A percentile compares a stretch with the other conserved stretches of the same genome.
These are phyloP conservation scores for Syngnathus floridae DNA, from an alignment of 2,113 vertebrate species.

Conservation along the genomic window DNA sequence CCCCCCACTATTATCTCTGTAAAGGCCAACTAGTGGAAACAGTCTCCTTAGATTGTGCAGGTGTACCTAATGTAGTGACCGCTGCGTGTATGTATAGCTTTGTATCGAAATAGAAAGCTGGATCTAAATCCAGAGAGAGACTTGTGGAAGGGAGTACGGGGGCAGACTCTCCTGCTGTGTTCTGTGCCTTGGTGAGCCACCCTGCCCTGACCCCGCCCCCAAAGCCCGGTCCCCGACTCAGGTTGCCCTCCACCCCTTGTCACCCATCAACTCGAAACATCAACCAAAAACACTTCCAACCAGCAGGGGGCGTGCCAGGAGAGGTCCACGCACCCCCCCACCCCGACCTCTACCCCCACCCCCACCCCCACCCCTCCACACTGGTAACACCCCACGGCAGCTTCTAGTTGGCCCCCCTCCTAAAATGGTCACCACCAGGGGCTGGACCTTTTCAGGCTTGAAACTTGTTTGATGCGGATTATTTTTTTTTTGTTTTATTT, in stretches of 20 bases:
- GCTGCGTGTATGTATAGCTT: background rate
- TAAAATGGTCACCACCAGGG: conserved; percentile 44
- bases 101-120: background rate
- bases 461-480: conserved; percentile 44
- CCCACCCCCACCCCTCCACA: conserved; percentile 42
- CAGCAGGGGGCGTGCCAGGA: conserved; percentile 3
- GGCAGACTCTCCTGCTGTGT: conserved; percentile 76
- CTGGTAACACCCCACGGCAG: conserved; percentile 69
- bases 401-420: conserved; percentile 50
- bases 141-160: conserved; percentile 73
- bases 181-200: conserved; percentile 93
- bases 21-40: background rate
- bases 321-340: conserved; percentile 34
- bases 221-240: conserved; percentile 42
- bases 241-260: conserved; percentile 31
- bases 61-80: background rate
- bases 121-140: conserved; percentile 35
- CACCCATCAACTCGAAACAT: background rate
- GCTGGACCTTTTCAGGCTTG: conserved; percentile 66
- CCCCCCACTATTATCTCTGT: background rate
- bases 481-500: conserved; percentile 46
- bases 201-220: conserved; percentile 59
- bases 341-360: conserved; percentile 14
- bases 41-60: background rate
- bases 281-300: conserved; percentile 8